phyloP scores from a whole-genome alignment of 2,797 vertebrate genomes.

The Chiroxiphia lanceolata region DNA sequence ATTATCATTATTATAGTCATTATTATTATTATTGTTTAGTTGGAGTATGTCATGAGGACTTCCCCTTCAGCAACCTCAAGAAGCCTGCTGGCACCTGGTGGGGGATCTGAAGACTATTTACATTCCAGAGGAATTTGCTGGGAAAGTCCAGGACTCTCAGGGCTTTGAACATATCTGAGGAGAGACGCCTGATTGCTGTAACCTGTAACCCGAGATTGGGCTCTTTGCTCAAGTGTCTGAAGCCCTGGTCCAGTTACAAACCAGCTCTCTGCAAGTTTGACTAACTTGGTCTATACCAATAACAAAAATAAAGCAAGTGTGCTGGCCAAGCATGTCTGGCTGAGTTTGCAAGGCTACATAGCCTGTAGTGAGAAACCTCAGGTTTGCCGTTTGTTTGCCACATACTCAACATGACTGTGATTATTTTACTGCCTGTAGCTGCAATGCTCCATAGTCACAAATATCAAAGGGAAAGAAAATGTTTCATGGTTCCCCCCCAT shows the following conservation, averaged over 20 bases:
- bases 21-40: background rate
- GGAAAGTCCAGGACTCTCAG: conserved; percentile 74
- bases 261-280: background rate
- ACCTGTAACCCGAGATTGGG: background rate
- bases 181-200: background rate
- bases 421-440: background rate
- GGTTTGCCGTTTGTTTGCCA: background rate
- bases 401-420: background rate
- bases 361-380: background rate
- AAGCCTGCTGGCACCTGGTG: conserved; percentile 61
- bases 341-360: background rate
- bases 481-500: background rate
- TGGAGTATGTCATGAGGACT: background rate
- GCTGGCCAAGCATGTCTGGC: background rate
- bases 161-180: conserved; percentile 65
- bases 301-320: background rate
- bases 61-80: conserved; percentile 52
- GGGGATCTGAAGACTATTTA: conserved; percentile 69
- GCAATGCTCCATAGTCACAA: background rate
- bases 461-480: conserved; percentile 30
- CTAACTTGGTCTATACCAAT: background rate
- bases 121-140: conserved; percentile 75
- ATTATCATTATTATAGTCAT: background rate
- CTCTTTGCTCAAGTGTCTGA: background rate
- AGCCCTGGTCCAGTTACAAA: conserved; percentile 4